Conservation (phyloP, 2,113 vertebrate genomes). For the Montifringilla adamsi region DNA sequence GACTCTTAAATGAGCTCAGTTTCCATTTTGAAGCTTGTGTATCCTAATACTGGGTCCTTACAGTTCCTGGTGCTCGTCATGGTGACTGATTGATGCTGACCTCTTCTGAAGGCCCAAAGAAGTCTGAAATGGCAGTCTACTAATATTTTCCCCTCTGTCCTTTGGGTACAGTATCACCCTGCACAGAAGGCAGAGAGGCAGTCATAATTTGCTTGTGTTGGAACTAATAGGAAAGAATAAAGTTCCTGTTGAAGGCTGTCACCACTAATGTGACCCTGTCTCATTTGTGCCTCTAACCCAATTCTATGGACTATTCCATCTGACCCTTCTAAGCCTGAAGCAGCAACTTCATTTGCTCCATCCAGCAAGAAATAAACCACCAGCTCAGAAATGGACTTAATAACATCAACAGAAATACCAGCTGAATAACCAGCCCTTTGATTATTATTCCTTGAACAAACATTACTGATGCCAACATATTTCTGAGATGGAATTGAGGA, state of each 20-base stretch:
- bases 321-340: not conserved
- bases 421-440: not conserved
- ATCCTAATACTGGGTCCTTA: not conserved
- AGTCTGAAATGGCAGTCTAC: not conserved
- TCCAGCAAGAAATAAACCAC: not conserved
- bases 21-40: not conserved
- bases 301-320: not conserved
- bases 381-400: not conserved
- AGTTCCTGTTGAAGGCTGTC: not conserved
- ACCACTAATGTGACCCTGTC: not conserved
- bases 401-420: not conserved
- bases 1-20: not conserved
- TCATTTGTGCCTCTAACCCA: constrained; percentile 13
- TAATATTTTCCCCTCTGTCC: not conserved
- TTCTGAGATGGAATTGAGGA: not conserved
- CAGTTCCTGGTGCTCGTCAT: not conserved
- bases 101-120: not conserved
- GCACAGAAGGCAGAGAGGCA: not conserved
- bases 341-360: not conserved
- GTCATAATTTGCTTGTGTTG: not conserved
- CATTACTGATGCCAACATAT: not conserved
- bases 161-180: not conserved
- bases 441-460: not conserved
- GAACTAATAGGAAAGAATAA: constrained; percentile 1
- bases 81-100: not conserved